Evolutionary conservation across 2,113 vertebrate genomes (phyloP).

Genomic region (Microcebus lehilahytsara): DNA sequence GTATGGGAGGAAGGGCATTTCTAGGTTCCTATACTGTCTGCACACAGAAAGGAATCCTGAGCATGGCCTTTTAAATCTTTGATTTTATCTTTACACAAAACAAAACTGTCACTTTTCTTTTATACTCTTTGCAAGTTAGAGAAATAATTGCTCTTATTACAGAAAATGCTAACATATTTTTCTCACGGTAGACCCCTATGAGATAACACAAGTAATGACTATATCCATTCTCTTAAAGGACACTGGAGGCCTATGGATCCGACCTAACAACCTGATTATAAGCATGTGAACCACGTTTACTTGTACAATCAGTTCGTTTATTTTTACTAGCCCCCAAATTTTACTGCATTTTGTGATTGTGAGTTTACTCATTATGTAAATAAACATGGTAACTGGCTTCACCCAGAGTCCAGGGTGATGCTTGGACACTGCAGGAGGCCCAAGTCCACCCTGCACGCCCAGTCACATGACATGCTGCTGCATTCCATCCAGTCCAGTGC

Average conservation of each 20-base stretch:
- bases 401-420: background rate
- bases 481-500: background rate
- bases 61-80: background rate
- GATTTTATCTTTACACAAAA: constrained; percentile 18
- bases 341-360: background rate
- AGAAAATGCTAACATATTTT: constrained; percentile 21
- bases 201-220: background rate
- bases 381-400: background rate
- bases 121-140: background rate
- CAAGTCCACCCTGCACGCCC: background rate
- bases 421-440: background rate
- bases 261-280: background rate
- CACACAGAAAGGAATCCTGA: background rate
- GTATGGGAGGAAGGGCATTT: background rate
- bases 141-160: constrained; percentile 20
- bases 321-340: background rate
- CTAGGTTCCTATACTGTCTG: background rate
- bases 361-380: background rate
- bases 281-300: background rate
- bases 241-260: background rate
- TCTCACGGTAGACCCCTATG: background rate
- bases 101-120: background rate
- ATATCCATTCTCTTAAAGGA: background rate
- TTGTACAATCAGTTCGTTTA: background rate
- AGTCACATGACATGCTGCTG: background rate